Percentiles rank a stretch among this genome's conserved stretches.
Conservation (phyloP, 2,113 vertebrate species). For the Lampris incognitus region DNA sequence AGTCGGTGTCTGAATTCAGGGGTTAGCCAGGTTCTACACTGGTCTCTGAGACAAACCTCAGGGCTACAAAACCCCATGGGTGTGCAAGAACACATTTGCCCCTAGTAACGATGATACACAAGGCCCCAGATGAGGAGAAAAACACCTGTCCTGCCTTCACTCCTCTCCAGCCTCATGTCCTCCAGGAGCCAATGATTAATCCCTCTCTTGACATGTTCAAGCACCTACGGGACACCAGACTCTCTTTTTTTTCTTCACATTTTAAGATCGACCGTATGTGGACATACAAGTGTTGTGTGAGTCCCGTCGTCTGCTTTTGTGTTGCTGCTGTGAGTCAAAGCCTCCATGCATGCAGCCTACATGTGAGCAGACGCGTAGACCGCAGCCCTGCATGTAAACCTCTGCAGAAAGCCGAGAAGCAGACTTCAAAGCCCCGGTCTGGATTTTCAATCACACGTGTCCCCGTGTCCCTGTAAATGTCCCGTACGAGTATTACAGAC, state of each 20-base stretch:
- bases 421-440: conserved; percentile 57
- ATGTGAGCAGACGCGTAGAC: not conserved
- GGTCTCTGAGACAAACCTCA: no score
- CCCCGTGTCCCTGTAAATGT: conserved; percentile 60
- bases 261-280: not conserved
- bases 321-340: not conserved
- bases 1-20: no score
- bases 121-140: no score
- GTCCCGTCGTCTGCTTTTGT: no score
- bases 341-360: not conserved
- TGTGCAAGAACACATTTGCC: no score
- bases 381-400: conserved; percentile 1
- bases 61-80: no score
- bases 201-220: not conserved
- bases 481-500: conserved; percentile 47
- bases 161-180: no score
- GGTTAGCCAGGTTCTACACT: no score
- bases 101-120: no score
- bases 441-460: conserved; percentile 53
- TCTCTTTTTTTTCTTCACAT: not conserved
- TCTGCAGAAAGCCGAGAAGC: conserved; percentile 42
- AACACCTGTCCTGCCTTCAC: no score
- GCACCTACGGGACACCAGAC: not conserved
- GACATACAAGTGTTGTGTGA: not conserved
- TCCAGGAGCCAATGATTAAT: no score